Conservation (phyloP, 2,113 vertebrate species). For the Guaruba guarouba region DNA sequence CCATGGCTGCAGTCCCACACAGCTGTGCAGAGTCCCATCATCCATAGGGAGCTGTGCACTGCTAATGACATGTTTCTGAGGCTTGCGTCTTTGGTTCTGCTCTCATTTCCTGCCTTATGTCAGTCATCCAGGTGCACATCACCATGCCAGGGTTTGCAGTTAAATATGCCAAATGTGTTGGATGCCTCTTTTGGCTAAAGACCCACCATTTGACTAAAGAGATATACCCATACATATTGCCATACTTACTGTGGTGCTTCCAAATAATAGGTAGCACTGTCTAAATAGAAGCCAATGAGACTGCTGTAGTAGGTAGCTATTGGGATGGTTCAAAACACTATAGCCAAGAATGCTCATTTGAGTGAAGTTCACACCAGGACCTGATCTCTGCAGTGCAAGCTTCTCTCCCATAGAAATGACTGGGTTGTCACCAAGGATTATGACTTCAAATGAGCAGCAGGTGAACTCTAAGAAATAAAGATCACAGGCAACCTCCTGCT, state of each 20-base stretch:
- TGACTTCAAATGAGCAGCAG: slow-evolving; percentile 59
- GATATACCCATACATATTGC: accelerated
- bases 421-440: slow-evolving; percentile 65
- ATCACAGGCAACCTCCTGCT: slow-evolving; percentile 60
- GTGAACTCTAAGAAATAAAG: slow-evolving; percentile 58
- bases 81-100: neutral
- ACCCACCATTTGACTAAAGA: neutral
- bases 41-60: neutral
- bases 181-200: neutral
- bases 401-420: neutral
- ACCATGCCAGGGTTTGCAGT: neutral
- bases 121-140: neutral
- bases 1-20: accelerated
- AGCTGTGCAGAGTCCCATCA: accelerated
- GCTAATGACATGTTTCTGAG: neutral
- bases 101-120: neutral
- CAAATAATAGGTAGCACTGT: neutral
- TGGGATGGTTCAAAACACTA: neutral
- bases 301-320: neutral
- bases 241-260: neutral
- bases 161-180: neutral
- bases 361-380: neutral
- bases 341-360: neutral
- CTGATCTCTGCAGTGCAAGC: neutral
- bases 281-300: neutral